phyloP scores from a whole-genome alignment of 2,797 vertebrate species.

The Paratrypauchen microcephalus region DNA sequence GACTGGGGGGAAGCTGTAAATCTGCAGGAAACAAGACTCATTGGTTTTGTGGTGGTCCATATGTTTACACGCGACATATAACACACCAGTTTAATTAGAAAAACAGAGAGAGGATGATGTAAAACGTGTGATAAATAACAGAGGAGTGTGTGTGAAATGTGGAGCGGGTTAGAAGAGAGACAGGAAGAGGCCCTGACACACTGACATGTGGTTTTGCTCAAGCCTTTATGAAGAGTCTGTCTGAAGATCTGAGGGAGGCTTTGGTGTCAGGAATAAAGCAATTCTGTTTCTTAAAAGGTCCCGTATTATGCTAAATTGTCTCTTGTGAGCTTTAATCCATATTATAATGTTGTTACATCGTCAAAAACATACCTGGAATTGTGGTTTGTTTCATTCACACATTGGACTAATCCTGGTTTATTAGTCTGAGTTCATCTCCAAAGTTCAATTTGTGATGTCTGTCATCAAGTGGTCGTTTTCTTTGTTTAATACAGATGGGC shows the following conservation, averaged over 20 bases:
- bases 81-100: background rate
- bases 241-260: background rate
- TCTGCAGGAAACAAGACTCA: background rate
- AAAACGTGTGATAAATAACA: conserved; percentile 5
- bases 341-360: too few relatives aligned
- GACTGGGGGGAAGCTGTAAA: background rate
- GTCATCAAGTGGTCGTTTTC: too few relatives aligned
- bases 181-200: conserved; percentile 62
- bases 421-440: too few relatives aligned
- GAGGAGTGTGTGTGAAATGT: background rate
- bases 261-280: background rate
- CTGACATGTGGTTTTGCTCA: conserved; percentile 68
- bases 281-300: background rate
- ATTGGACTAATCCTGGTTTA: too few relatives aligned
- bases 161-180: conserved; percentile 25
- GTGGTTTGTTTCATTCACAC: too few relatives aligned
- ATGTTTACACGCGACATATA: background rate
- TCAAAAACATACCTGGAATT: too few relatives aligned
- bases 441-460: too few relatives aligned
- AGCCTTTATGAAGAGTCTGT: conserved; percentile 49
- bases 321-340: too few relatives aligned
- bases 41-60: background rate
- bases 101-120: background rate
- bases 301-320: too few relatives aligned
- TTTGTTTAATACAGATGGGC: too few relatives aligned